Conservation (phyloP, 2,888 invertebrate species). For the Biston betularia region DNA sequence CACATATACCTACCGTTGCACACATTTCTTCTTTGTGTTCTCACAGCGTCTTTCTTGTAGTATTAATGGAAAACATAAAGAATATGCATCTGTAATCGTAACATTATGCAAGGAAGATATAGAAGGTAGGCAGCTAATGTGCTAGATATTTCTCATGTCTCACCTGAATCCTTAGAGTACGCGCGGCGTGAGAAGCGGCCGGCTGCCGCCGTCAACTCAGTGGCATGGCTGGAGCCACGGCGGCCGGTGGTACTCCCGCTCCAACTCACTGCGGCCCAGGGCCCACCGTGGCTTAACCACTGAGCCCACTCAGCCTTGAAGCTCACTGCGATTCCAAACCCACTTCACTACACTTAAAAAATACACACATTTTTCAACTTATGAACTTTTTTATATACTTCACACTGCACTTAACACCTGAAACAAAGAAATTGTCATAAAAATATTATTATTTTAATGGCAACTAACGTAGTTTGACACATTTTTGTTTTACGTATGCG, state of each 20-base stretch:
- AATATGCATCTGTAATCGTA: background rate
- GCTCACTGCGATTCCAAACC: conserved; percentile 12
- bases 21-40: too few species aligned
- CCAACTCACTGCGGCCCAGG: conserved; percentile 50
- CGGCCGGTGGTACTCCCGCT: conserved; percentile 49
- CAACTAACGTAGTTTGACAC: too few species aligned
- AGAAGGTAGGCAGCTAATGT: background rate
- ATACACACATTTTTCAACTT: conserved; percentile 19
- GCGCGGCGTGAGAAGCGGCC: conserved; percentile 82
- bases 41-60: too few species aligned
- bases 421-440: conserved; percentile 51
- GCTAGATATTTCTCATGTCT: conserved; percentile 30
- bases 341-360: conserved; percentile 36
- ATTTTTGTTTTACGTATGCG: too few species aligned
- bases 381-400: conserved; percentile 53
- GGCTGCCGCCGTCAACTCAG: conserved; percentile 81
- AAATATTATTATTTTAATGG: background rate
- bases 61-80: too few species aligned
- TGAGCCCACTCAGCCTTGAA: conserved; percentile 42
- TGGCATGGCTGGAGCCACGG: conserved; percentile 67
- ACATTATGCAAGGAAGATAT: background rate
- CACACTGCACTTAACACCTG: conserved; percentile 72
- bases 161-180: conserved; percentile 72
- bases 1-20: too few species aligned
- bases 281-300: conserved; percentile 14